Base-by-base conservation (phyloP, 2,888 invertebrate species). In the Coremacera marginata region DNA sequence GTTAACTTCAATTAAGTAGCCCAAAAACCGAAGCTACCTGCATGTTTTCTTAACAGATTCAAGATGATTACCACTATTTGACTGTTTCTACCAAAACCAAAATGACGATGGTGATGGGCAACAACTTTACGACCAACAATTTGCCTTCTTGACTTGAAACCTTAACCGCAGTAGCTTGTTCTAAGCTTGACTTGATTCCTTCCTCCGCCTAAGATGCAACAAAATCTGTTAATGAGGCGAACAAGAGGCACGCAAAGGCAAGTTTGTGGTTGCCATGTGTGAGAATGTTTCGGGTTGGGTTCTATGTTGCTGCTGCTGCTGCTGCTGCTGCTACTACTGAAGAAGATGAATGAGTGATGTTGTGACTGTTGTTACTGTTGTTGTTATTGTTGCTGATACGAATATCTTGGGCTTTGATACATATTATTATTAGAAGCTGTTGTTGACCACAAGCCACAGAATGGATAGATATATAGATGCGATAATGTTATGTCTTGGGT, bases 391-490 rank as follows among this genome's bases (percentile, higher is more conserved):
- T 16, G 11, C 52, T n/a, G n/a, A n/a, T n/a, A n/a, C n/a, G n/a
- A n/a, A n/a, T n/a, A n/a, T 19, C 7, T 44, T 67, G 27, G 52
- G 5, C 27, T 16, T 3, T 19, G 44, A 19, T 37, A 62, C 62
- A 60, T 62, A 71, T 57, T 55, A 62, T 37, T 31, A 37, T 27
- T 71, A 60, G 37, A 19, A 37, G 71, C 27, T 57, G 60, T 2
- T 71, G 57, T n/a, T 57, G 44, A 44, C 71, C 71, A 44, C 71
- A 72, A 60, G 22, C 57, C 52, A 34, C 34, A n/a, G 44, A 44
- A 11, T 44, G 44, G 14, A 44, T 44, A 44, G 44, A 11, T 37
- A 37, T 8, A 70, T 19, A n/a, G n/a, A 70, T n/a, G 49, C 67
- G 37, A 49, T 37, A 22, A 70, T 31, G 52, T 55, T 27, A 31